Conservation (phyloP, 1,140 invertebrate species). For the Palaemon carinicauda region DNA sequence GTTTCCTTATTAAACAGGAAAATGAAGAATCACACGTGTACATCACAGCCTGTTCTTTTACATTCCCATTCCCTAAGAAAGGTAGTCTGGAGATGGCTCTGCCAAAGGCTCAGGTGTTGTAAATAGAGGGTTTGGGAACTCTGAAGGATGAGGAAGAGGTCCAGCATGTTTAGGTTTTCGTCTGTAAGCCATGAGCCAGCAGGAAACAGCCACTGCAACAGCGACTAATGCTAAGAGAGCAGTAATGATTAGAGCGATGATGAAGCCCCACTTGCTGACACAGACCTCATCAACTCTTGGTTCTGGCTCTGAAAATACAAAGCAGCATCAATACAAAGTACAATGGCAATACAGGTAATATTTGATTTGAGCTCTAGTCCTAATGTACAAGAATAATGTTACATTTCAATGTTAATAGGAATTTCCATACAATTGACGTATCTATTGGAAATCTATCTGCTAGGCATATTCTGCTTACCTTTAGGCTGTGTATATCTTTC, state of each 20-base stretch:
- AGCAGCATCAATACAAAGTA: not conserved
- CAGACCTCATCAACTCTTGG: conserved; percentile 83
- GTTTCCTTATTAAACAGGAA: not conserved
- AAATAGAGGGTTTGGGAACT: conserved; percentile 93
- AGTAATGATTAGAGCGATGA: conserved; percentile 90
- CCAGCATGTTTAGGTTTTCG: conserved; percentile 83
- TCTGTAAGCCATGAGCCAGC: conserved; percentile 93
- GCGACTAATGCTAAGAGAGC: conserved; percentile 89
- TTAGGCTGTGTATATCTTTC: conserved; percentile 72
- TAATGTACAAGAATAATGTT: too few relatives aligned
- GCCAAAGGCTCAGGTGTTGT: conserved; percentile 82
- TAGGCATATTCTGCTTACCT: conserved; percentile 66
- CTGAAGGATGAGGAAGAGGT: conserved; percentile 90
- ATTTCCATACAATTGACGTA: not conserved
- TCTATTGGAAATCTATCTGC: not conserved
- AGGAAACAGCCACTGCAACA: conserved; percentile 91
- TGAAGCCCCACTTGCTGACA: conserved; percentile 90
- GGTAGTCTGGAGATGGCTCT: conserved; percentile 82
- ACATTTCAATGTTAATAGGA: too few relatives aligned
- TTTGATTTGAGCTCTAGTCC: too few relatives aligned
- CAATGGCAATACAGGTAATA: too few relatives aligned
- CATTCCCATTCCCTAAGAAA: conserved; percentile 60
- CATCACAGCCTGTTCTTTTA: conserved; percentile 13
- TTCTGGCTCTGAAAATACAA: conserved; percentile 24
- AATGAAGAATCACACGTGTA: not conserved